Evolutionary conservation across 2,797 vertebrate genomes (phyloP), one percentile per base, ranked within the genome.

Genomic region (Brotula barbata): DNA sequence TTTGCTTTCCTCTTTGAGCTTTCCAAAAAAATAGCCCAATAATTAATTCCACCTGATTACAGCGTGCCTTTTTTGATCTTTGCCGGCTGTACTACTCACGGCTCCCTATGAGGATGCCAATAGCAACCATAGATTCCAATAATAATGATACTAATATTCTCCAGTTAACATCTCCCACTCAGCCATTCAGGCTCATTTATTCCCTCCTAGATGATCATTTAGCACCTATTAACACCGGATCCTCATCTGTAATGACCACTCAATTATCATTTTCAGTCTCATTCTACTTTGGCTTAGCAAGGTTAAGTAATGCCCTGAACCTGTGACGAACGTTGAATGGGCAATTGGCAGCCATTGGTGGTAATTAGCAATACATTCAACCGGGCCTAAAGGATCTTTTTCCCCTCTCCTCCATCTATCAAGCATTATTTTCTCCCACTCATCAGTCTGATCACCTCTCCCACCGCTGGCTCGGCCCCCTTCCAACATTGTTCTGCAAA

Each of bases 221-320:
- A 86, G 84, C 73, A 55, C 71, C 89, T 82, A 89, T 92, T 89
- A 90, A 81, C 75, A 80, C 67, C 75, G 82, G 80, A 82, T 84
- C 75, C 73, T 80, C 69, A 69, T 86, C 83, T 65, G 62, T 85
- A 84, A 88, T 79, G 74, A 77, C 79, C 77, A 66, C 79, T 83
- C 67, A 77, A 88, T 88, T 83, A 86, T 81, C 84, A 87, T 85
- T 68, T 85, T 83, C 68, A 62, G 68, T 84, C 76, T 76, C 75
- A 74, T 85, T 80, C 65, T 73, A 69, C 80, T 78, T 81, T 64
- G 66, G 76, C 77, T 77, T 34, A 50, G 71, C 80, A 89, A 89
- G 89, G 88, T 89, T 87, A 89, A 87, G 84, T 88, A 87, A 85
- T 52, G 68, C 76, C 75, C 71, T 80, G 70, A 85, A 85, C 75